phyloP scores from a whole-genome alignment of 2,797 vertebrate genomes.

The Diplodus sargus region DNA sequence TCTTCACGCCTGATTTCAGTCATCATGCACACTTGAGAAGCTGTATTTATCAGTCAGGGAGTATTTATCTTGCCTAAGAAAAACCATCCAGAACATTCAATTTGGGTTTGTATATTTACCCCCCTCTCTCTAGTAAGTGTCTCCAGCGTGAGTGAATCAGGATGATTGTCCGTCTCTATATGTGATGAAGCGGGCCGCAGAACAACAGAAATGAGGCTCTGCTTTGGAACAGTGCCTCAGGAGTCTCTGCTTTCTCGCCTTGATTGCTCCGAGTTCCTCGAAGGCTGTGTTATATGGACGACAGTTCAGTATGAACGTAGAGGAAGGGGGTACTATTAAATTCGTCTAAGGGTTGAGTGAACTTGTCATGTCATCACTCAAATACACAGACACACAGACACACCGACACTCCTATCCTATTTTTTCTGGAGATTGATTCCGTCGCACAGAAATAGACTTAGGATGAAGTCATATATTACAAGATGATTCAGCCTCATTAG shows the following conservation, averaged over 20 bases:
- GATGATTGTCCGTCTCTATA: constrained; percentile 66
- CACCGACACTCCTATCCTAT: constrained; percentile 35
- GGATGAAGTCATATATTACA: constrained; percentile 58
- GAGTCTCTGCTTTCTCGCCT: constrained; percentile 55
- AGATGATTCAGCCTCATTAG: constrained; percentile 72
- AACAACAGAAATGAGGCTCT: constrained; percentile 60
- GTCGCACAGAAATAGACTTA: constrained; percentile 50
- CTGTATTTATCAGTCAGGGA: constrained; percentile 44
- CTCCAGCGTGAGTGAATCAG: constrained; percentile 61
- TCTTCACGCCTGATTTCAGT: constrained; percentile 67
- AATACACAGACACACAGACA: constrained; percentile 23
- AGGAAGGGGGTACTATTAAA: constrained; percentile 64
- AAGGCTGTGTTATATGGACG: constrained; percentile 62
- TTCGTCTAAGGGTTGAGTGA: constrained; percentile 70
- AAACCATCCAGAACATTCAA: constrained; percentile 34
- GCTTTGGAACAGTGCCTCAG: constrained; percentile 61
- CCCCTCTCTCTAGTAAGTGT: constrained; percentile 38
- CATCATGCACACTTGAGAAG: constrained; percentile 64
- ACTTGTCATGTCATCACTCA: constrained; percentile 58
- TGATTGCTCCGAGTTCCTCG: constrained; percentile 66
- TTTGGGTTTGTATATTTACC: constrained; percentile 53
- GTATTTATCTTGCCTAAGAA: constrained; percentile 40
- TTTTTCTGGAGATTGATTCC: constrained; percentile 62
- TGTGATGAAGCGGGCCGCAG: constrained; percentile 64
- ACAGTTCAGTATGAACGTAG: constrained; percentile 56